Evolutionary conservation across 2,888 invertebrate species (phyloP).

Genomic region (Chalcis sispes): DNA sequence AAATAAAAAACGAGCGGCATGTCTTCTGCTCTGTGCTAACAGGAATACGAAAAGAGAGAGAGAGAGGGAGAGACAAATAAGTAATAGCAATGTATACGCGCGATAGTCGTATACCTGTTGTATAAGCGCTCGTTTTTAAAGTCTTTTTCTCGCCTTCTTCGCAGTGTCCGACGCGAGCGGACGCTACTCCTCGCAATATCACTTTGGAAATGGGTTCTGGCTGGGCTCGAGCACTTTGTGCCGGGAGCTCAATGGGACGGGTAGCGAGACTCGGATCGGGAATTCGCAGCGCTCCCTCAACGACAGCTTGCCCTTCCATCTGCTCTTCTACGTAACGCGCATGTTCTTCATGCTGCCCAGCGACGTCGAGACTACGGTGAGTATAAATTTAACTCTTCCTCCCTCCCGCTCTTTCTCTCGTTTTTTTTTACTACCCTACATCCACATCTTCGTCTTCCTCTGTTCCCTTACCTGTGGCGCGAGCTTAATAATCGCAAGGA

Average conservation of each 20-base stretch:
- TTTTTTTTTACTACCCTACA: not conserved
- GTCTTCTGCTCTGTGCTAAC: too few relatives aligned
- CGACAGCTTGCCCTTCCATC: constrained; percentile 79
- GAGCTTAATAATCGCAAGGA: too few relatives aligned
- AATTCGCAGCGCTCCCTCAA: constrained; percentile 61
- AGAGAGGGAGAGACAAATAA: too few relatives aligned
- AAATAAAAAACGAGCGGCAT: too few relatives aligned
- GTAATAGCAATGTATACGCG: too few relatives aligned
- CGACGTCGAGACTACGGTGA: constrained; percentile 78
- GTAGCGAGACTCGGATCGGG: not conserved
- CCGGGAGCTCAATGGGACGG: constrained; percentile 80
- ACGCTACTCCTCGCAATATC: constrained; percentile 85
- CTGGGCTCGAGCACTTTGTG: constrained; percentile 85
- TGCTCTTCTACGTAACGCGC: constrained; percentile 81
- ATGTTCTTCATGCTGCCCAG: constrained; percentile 79
- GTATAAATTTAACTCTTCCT: constrained; percentile 48
- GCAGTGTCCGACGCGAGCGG: constrained; percentile 89
- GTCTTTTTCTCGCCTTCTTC: not conserved
- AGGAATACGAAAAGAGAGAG: too few relatives aligned
- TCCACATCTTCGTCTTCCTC: too few relatives aligned
- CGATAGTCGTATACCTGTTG: too few relatives aligned
- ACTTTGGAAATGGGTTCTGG: constrained; percentile 91
- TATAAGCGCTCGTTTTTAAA: too few relatives aligned
- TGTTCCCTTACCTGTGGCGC: too few relatives aligned
- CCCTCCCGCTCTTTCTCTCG: not conserved